These are phyloP conservation scores for Drosophila koepferae DNA, from an alignment of 2,888 invertebrate genomes.

Conservation along the genomic window DNA sequence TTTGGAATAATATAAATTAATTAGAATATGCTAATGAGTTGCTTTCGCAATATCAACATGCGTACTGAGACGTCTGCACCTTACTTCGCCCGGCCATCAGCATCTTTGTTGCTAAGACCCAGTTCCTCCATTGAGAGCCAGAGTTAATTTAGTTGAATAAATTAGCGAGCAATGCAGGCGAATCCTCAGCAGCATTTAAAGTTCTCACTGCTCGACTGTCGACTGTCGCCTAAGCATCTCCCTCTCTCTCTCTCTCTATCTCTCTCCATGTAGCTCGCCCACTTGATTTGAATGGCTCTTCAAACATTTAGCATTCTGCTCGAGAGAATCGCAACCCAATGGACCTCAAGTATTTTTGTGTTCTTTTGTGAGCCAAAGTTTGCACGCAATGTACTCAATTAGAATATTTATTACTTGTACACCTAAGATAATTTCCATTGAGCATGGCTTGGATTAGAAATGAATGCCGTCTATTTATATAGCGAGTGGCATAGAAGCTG, in stretches of 20 bases:
- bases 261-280: not conserved
- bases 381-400: conserved; percentile 43
- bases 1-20: conserved; percentile 80
- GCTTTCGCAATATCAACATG: conserved; percentile 50
- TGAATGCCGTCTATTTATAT: conserved; percentile 25
- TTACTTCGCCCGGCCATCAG: not conserved
- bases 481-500: not conserved
- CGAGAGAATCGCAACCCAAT: conserved; percentile 21
- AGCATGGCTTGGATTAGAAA: conserved; percentile 26
- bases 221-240: conserved; percentile 29
- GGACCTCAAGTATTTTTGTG: conserved; percentile 40
- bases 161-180: conserved; percentile 68
- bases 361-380: conserved; percentile 15
- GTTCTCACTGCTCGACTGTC: conserved; percentile 30
- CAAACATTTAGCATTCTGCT: conserved; percentile 25
- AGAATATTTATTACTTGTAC: conserved; percentile 53
- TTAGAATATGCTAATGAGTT: conserved; percentile 79
- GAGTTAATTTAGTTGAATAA: conserved; percentile 77
- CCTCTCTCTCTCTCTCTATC: too few species aligned
- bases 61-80: conserved; percentile 11
- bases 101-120: conserved; percentile 21
- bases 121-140: conserved; percentile 42
- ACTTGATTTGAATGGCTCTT: conserved; percentile 35
- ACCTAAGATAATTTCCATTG: conserved; percentile 41
- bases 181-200: conserved; percentile 53